These are phyloP conservation scores for Vanessa cardui DNA, from an alignment of 2,888 invertebrate genomes.

Conservation along the genomic window DNA sequence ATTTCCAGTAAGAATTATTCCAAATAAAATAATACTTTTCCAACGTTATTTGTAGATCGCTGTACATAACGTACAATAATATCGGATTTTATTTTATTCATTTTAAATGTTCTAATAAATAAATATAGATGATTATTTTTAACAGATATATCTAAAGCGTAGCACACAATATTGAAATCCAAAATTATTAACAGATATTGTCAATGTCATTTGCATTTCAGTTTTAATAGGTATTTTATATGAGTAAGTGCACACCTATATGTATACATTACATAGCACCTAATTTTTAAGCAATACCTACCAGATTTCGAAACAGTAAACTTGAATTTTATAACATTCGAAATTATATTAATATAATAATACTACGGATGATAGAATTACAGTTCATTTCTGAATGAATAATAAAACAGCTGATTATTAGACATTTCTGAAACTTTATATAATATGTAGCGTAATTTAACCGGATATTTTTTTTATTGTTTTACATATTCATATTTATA, in stretches of 20 bases:
- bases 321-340: conserved; percentile 5
- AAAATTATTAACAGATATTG: conserved; percentile 61
- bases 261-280: conserved; percentile 77
- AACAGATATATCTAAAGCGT: conserved; percentile 32
- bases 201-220: conserved; percentile 75
- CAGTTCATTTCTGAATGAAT: too few relatives aligned
- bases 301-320: conserved; percentile 19
- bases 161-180: conserved; percentile 34
- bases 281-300: conserved; percentile 75
- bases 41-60: conserved; percentile 12
- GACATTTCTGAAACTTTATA: too few relatives aligned
- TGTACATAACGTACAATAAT: conserved; percentile 22
- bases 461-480: too few relatives aligned
- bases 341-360: background rate
- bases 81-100: conserved; percentile 14
- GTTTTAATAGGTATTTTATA: conserved; percentile 58
- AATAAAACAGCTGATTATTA: too few relatives aligned
- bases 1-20: background rate
- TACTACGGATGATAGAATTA: background rate
- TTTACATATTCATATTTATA: too few relatives aligned
- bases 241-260: conserved; percentile 67
- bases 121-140: conserved; percentile 18
- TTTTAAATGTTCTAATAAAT: conserved; percentile 23
- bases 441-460: too few relatives aligned
- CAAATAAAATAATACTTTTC: background rate